Evolutionary conservation across 2,888 invertebrate species (phyloP), one percentile per base, ranked within the genome.

Genomic region (Thalpophila matura): DNA sequence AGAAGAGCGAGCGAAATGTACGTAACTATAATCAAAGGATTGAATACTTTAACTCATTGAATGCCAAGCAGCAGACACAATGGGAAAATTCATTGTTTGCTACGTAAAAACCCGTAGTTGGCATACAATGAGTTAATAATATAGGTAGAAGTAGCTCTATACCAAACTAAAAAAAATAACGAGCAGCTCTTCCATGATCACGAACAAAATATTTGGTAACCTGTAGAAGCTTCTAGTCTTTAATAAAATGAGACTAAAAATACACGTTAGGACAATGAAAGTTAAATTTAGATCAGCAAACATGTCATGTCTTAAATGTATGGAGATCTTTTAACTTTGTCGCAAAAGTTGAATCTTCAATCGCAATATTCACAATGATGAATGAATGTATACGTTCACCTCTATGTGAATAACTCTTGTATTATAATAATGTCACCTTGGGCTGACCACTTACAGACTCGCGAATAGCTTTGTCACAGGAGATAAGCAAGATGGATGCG

Each of bases 341-440:
- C 1, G 6, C 7, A 2, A 31, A 63, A 35, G 29, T 26, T 38
- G 18, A 54, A 62, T 62, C 42, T 69, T 68, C 61, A 74, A 69
- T 60, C 29, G 26, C 42, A 40, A n/a, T n/a, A n/a, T n/a, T n/a
- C n/a, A n/a, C n/a, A n/a, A n/a, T 20, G 46, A 43, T 59, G 61
- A 70, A 70, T 47, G 33, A 47, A 70, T 61, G 38, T 63, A 73
- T 71, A 51, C 69, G 14, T 72, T 82, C 76, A 79, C 80, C 81
- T 80, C 74, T 79, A 76, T 84, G 85, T 83, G 87, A 84, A 86
- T 88, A 84, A 87, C 87, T 89, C 83, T 86, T 84, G 80, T 82
- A 83, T 83, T 86, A 85, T 84, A 86, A 80, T 87, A 89, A 90
- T 89, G 89, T 91, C 91, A 91, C 91, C 91, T 91, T 91, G 87